Base-by-base conservation (phyloP, 2,797 vertebrate species). In the Gymnoscopelus microlampas region DNA sequence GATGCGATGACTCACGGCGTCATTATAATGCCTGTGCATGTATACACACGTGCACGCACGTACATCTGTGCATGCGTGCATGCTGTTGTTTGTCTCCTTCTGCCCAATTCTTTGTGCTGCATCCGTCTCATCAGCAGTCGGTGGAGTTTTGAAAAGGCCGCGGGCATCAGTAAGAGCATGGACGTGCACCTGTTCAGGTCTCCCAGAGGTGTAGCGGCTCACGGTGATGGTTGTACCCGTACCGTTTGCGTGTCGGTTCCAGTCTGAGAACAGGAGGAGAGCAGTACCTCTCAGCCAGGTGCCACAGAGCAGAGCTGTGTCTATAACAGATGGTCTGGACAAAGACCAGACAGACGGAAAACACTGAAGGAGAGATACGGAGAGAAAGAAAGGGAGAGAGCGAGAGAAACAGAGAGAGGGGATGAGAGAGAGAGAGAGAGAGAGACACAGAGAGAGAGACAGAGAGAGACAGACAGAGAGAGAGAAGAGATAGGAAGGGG, bases 301-400 rank as follows among this genome's bases (percentile, higher is more conserved):
- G 73, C 79, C 74, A 71, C 84, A 79, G 77, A 86, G 80, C 55
- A 23, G 71, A 83, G 78, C 79, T 60, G 69, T 5, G 51, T 63
- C 64, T 57, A 76, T 80, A 84, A 88, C 90, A 93, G 91, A 93
- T 91, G 91, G 91, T 78, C 81, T 87, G 85, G 83, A 90, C 81
- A 78, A 68, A 86, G 84, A 89, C 88, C 86, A 89, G 82, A 86
- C 79, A 74, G 88, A 35, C 5, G 13, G 26, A 59, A 32, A 35
- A 8, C 13, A 58, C 3, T 44, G 39, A 44, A 10, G 9, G 9
- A 85, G 68, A 66, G 15, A 26, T 32, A 54, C 13, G 15, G 50
- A 14, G 44, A 59, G 5, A 50, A 11, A 29, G 19, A 70, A 24
- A 48, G 32, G 47, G 3, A 58, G 47, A 29, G 56, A 59, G 32